Conservation (phyloP, 2,888 invertebrate genomes). For the Acleris laterana region DNA sequence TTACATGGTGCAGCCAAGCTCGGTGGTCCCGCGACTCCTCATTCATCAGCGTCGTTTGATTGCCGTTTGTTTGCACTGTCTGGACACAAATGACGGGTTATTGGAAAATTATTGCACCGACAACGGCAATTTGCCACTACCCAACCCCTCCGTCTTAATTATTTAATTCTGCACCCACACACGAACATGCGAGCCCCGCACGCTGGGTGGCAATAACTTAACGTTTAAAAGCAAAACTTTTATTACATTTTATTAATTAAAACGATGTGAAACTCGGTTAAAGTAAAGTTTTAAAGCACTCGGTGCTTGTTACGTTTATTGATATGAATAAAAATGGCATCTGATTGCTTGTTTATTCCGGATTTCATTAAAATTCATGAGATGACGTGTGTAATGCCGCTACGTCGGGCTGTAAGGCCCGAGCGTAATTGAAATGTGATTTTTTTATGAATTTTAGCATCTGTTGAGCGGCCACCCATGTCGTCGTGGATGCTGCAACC, state of each 20-base stretch:
- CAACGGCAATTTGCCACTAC: slow-evolving; percentile 68
- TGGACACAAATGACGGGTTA: slow-evolving; percentile 67
- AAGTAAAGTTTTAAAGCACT: not conserved
- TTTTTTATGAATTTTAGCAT: slow-evolving; percentile 62
- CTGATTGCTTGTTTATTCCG: slow-evolving; percentile 43
- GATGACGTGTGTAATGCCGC: slow-evolving; percentile 57
- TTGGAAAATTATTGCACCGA: slow-evolving; percentile 68
- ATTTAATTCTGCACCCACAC: slow-evolving; percentile 27
- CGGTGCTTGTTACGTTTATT: slow-evolving; percentile 25
- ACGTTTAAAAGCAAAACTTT: slow-evolving; percentile 14
- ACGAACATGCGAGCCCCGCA: slow-evolving; percentile 41
- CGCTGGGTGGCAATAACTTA: slow-evolving; percentile 39
- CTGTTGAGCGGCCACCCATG: slow-evolving; percentile 67
- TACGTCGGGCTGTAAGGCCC: slow-evolving; percentile 61
- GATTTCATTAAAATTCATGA: slow-evolving; percentile 64
- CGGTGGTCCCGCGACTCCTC: slow-evolving; percentile 59
- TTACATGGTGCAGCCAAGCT: slow-evolving; percentile 38
- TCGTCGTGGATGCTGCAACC: slow-evolving; percentile 17
- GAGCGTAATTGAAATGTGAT: slow-evolving; percentile 65
- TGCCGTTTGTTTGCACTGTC: slow-evolving; percentile 73
- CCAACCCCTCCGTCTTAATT: slow-evolving; percentile 51
- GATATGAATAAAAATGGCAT: slow-evolving; percentile 32
- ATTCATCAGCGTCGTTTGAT: slow-evolving; percentile 66
- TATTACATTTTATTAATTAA: slow-evolving; percentile 26
- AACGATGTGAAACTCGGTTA: slow-evolving; percentile 11